phyloP scores from a whole-genome alignment of 2,888 invertebrate species.

The Agonopterix heracliana region DNA sequence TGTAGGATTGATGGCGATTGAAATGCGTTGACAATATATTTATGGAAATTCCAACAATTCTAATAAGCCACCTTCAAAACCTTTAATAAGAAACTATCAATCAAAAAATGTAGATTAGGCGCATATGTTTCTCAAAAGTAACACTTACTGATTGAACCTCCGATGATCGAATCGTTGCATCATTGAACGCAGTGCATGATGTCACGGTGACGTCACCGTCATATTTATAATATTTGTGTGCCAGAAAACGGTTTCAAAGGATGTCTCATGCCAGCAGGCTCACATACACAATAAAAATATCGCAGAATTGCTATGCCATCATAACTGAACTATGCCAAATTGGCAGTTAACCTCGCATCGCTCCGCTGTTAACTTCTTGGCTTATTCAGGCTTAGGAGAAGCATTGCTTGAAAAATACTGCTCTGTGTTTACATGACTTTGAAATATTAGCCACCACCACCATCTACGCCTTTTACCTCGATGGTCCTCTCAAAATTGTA shows the following conservation, averaged over 20 bases:
- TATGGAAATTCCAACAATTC: too few relatives aligned
- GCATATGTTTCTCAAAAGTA: background rate
- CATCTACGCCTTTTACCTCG: too few relatives aligned
- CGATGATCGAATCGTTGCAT: slow-evolving; percentile 46
- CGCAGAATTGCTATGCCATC: slow-evolving; percentile 31
- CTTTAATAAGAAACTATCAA: too few relatives aligned
- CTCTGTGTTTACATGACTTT: too few relatives aligned
- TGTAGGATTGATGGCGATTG: too few relatives aligned
- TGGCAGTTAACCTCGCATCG: slow-evolving; percentile 39
- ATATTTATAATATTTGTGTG: slow-evolving; percentile 22
- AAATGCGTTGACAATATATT: too few relatives aligned
- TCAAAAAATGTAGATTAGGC: background rate
- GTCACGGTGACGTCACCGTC: slow-evolving; percentile 30
- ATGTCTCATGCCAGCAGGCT: slow-evolving; percentile 32
- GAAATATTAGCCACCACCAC: too few relatives aligned
- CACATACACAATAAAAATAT: slow-evolving; percentile 36
- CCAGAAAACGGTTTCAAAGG: slow-evolving; percentile 4
- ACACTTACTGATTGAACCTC: slow-evolving; percentile 10
- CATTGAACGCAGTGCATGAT: slow-evolving; percentile 39
- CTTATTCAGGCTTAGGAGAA: slow-evolving; percentile 16
- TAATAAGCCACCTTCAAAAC: too few relatives aligned
- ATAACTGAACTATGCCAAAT: slow-evolving; percentile 35
- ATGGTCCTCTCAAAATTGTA: too few relatives aligned
- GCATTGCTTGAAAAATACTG: background rate
- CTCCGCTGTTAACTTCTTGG: slow-evolving; percentile 14